Evolutionary conservation across 1,140 invertebrate species (phyloP), one percentile per base, ranked within the genome.

Genomic region (Drosophila jambulina): DNA sequence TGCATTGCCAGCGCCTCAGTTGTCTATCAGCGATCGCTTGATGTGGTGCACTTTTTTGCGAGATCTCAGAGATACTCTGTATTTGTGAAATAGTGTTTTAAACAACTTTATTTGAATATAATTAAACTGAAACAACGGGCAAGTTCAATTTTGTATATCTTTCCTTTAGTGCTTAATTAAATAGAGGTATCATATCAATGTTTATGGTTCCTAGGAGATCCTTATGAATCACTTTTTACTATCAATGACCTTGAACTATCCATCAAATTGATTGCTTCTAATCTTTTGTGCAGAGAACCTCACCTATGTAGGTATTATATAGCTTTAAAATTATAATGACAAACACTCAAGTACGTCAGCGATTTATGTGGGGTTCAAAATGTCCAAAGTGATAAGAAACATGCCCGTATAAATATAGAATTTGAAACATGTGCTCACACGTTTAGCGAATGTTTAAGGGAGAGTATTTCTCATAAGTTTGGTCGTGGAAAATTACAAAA

Each of bases 21-120:
- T 70, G 59, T 56, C 48, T 72, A 74, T 85, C 32, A 69, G 62
- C 85, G 65, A 88, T 88, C 81, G 78, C 65, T n/a, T 59, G 65
- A 68, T 62, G 68, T 63, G 54, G 49, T 53, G 58, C 36, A 57
- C 42, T 67, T 49, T 46, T 38, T 40, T 45, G 27, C 10, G 12
- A 57, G 15, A 61, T 43, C 21, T 2, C 17, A 67, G 4, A 29
- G 40, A 67, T 62, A 46, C 8, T 34, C 4, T 23, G 32, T 46
- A 27, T 23, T 61, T 62, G 53, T 17, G 4, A 17, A 46, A 62
- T n/a, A 15, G 38, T 65, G 58, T 6, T 36, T 40, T 12, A 1
- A 19, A 17, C 4, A 65, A 62, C 32, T 36, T 56, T 34, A 21
- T 56, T 62, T 75, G 70, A 46, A 77, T 38, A 40, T 19, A 32